Evolutionary conservation across 2,113 vertebrate genomes (phyloP).

Genomic region (Sterna hirundo): DNA sequence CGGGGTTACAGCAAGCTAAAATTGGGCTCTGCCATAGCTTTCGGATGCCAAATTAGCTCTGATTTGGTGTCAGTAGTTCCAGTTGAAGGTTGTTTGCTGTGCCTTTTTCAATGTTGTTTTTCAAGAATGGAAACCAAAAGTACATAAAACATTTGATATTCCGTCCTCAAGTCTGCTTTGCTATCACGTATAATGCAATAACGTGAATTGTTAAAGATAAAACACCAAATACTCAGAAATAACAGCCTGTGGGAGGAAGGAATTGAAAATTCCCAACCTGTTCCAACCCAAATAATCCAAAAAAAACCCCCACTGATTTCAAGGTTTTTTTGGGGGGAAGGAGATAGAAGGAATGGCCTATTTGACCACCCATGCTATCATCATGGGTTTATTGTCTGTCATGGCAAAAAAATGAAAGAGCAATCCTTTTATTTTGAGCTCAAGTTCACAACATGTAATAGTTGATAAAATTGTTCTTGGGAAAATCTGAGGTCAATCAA

Average conservation of each 20-base stretch:
- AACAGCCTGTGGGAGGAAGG: background rate
- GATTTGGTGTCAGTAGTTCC: background rate
- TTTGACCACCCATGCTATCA: background rate
- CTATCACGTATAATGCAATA: background rate
- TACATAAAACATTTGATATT: background rate
- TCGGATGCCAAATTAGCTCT: background rate
- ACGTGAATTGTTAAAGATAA: background rate
- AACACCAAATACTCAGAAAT: background rate
- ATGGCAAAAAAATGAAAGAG: background rate
- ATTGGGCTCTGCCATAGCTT: background rate
- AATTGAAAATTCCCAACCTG: background rate
- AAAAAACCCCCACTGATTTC: rapidly evolving
- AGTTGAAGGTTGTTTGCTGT: background rate
- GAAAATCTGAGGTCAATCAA: background rate
- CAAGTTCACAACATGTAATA: background rate
- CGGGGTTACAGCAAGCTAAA: background rate
- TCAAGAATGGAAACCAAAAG: background rate
- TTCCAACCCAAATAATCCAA: background rate
- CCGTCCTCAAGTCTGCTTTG: background rate
- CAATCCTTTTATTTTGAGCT: background rate
- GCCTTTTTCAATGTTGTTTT: background rate
- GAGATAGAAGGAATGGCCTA: background rate
- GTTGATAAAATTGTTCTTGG: background rate
- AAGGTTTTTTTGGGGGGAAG: background rate
- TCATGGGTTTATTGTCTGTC: background rate